Conservation (phyloP, 2,888 invertebrate genomes). For the Ophion ellenae region DNA sequence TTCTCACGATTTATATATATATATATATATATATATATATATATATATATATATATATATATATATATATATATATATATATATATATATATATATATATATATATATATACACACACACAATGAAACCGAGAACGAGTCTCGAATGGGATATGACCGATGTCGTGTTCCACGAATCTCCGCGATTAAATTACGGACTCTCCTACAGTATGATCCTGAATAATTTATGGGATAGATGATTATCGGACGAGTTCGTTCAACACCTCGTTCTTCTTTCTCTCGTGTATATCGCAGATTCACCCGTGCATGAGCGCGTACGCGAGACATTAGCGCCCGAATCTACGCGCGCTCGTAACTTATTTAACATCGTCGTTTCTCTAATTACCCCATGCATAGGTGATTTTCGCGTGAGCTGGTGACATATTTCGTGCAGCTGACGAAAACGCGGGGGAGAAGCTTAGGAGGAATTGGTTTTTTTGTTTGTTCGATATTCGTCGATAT, state of each 20-base stretch:
- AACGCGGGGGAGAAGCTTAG: too few species aligned
- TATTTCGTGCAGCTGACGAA: too few species aligned
- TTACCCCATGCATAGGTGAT: too few species aligned
- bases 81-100: neutral
- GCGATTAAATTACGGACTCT: constrained; percentile 59
- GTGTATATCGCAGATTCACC: neutral
- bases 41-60: neutral
- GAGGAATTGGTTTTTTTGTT: too few species aligned
- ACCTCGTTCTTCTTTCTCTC: constrained; percentile 57
- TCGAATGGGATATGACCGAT: constrained; percentile 21
- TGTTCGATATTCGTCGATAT: too few species aligned
- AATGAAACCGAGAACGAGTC: constrained; percentile 26
- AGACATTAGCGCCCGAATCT: too few species aligned
- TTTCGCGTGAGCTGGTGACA: too few species aligned
- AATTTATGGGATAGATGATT: constrained; percentile 60
- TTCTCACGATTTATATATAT: constrained; percentile 5
- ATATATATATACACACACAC: too few species aligned
- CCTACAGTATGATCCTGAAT: constrained; percentile 56
- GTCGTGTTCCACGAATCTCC: constrained; percentile 55
- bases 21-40: too few species aligned
- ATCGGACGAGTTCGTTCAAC: constrained; percentile 63
- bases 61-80: too few species aligned
- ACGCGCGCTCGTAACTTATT: too few species aligned
- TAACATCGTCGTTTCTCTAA: too few species aligned
- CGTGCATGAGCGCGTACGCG: neutral